Evolutionary conservation across 2,888 invertebrate genomes (phyloP), one percentile per base, ranked within the genome.

Genomic region (Ecdyonurus torrentis): DNA sequence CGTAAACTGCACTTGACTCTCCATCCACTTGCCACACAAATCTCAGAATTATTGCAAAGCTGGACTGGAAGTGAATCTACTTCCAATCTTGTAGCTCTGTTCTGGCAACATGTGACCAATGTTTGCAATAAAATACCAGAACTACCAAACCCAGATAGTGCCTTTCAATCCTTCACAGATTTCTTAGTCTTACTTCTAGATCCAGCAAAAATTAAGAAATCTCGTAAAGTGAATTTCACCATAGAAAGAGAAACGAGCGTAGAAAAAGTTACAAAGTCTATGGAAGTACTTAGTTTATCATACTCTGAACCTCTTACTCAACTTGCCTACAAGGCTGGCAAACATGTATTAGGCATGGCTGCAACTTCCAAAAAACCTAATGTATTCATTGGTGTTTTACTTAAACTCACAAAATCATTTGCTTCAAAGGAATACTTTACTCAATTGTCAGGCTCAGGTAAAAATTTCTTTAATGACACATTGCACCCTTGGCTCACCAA

Each of bases 191-290:
- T 55, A 22, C 55, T 55, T 7, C 19, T 22, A 5, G 15, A 55
- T 20, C 55, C 55, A 55, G n/a, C 55, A 55, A 55, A 55, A 55
- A 55, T 55, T n/a, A 55, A 55, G 55, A 55, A 55, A 22, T n/a
- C 55, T 68, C 78, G 73, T 70, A 82, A 77, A 68, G 83, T 84
- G 0, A 80, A 77, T 67, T 83, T 83, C 70, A 71, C 70, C 1
- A 73, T 73, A n/a, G 59, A 68, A 1, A 68, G 69, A 20, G 70
- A 72, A 58, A 61, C 65, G 19, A 63, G 60, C 2, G 68, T 65
- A 50, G 70, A 70, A 69, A 64, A 22, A 67, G 66, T 52, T 58
- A 53, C 22, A 67, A 67, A n/a, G 63, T 67, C 50, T 60, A n/a
- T 50, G 64, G 63, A 59, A 64, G 55, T 10, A 53, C 63, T 10